Conservation (phyloP, 2,797 vertebrate species). For the Sebastes vulpes region DNA sequence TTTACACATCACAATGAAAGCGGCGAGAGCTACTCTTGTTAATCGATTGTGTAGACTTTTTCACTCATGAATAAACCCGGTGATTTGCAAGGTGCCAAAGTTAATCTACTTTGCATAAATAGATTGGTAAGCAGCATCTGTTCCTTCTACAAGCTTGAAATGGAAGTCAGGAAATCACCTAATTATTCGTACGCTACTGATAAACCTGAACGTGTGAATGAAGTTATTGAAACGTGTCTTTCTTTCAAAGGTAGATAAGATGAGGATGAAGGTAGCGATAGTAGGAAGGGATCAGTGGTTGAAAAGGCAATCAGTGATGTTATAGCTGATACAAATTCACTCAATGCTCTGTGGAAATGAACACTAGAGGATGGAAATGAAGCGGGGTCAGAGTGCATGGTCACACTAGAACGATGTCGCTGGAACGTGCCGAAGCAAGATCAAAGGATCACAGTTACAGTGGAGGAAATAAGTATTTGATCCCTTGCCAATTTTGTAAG, state of each 20-base stretch:
- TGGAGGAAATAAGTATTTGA: too few relatives aligned
- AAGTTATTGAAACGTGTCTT: constrained; percentile 9
- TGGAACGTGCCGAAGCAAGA: not conserved
- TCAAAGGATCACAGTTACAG: not conserved
- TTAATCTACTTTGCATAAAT: constrained; percentile 78
- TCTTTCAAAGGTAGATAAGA: constrained; percentile 10
- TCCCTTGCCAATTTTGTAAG: too few relatives aligned
- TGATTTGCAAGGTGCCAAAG: constrained; percentile 66
- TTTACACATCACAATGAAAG: constrained; percentile 30
- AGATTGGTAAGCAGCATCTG: constrained; percentile 60
- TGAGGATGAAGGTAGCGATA: not conserved
- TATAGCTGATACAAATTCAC: not conserved
- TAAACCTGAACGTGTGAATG: constrained; percentile 34
- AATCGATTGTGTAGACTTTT: constrained; percentile 41
- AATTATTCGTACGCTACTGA: constrained; percentile 38
- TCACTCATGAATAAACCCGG: constrained; percentile 62
- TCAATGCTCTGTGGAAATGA: constrained; percentile 31
- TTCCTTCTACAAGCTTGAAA: constrained; percentile 42
- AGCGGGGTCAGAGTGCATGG: constrained; percentile 18
- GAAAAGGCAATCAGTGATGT: constrained; percentile 8
- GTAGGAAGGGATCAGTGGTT: not conserved
- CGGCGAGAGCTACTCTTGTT: constrained; percentile 13
- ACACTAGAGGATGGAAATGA: not conserved
- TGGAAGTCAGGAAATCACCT: constrained; percentile 47
- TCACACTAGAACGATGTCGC: not conserved